Percentiles rank a stretch among this genome's conserved stretches.
Evolutionary conservation across 1,140 invertebrate species (phyloP).

Genomic region (Drosophila tristis): DNA sequence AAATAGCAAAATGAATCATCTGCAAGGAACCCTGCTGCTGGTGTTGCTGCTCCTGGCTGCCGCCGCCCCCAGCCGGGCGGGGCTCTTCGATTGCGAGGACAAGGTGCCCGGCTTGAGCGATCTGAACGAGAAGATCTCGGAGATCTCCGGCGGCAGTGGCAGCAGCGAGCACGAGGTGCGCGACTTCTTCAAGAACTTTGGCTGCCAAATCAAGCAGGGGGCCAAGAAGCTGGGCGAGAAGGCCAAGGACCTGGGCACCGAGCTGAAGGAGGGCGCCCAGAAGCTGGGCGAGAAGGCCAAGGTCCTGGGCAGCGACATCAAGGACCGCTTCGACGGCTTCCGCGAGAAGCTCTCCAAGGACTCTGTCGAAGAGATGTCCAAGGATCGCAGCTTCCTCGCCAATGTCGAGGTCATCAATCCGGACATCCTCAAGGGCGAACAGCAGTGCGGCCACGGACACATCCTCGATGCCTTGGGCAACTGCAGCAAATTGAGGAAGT

Average conservation of each 20-base stretch:
- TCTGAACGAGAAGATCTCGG: conserved; percentile 55
- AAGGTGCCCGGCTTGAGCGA: conserved; percentile 52
- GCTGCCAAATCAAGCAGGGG: conserved; percentile 74
- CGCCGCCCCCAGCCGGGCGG: conserved; percentile 30
- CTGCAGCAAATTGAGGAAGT: conserved; percentile 80
- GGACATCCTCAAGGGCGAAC: conserved; percentile 74
- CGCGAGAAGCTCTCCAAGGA: conserved; percentile 72
- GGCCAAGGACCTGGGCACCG: conserved; percentile 64
- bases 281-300: conserved; percentile 73
- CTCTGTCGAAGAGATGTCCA: conserved; percentile 61
- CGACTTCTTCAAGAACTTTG: conserved; percentile 75
- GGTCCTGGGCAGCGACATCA: conserved; percentile 63
- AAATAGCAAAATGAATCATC: conserved; percentile 29
- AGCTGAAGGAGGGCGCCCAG: conserved; percentile 72
- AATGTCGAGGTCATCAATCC: conserved; percentile 80
- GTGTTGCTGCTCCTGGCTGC: conserved; percentile 21
- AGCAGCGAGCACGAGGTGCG: conserved; percentile 71
- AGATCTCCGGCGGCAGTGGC: conserved; percentile 46
- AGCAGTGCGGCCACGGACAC: conserved; percentile 77
- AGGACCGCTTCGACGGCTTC: conserved; percentile 71
- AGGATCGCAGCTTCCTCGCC: conserved; percentile 58
- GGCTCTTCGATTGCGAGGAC: conserved; percentile 73
- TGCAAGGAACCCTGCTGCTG: conserved; percentile 36
- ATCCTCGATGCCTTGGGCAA: conserved; percentile 81
- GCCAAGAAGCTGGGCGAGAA: conserved; percentile 64